Conservation (phyloP, 2,113 vertebrate species). For the Apteryx mantelli region DNA sequence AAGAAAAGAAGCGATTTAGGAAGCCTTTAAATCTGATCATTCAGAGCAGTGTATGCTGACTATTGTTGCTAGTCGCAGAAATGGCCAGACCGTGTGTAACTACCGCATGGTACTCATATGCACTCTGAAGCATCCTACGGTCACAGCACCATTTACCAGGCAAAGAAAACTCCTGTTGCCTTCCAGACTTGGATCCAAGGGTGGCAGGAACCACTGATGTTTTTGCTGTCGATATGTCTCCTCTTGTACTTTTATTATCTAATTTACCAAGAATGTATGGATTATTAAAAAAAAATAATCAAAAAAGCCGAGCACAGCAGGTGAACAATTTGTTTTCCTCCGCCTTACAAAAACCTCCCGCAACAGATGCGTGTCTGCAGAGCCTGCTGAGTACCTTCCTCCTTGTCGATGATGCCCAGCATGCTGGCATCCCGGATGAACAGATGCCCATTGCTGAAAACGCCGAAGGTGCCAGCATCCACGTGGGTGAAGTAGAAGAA, state of each 20-base stretch:
- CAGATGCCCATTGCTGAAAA: slow-evolving; percentile 82
- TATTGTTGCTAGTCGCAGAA: not conserved
- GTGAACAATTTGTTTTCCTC: not conserved
- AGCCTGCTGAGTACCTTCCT: slow-evolving; percentile 81
- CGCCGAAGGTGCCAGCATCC: slow-evolving; percentile 81
- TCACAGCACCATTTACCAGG: not conserved
- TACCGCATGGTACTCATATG: accelerated
- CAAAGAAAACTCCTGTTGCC: accelerated
- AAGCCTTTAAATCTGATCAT: not conserved
- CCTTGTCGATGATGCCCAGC: slow-evolving; percentile 85
- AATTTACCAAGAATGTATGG: not conserved
- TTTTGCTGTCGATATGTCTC: not conserved
- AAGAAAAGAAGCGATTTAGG: not conserved
- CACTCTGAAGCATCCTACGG: not conserved
- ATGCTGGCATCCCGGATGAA: slow-evolving; percentile 85
- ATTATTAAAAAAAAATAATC: not conserved
- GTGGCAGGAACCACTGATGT: not conserved
- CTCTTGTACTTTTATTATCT: not conserved
- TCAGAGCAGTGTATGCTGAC: accelerated
- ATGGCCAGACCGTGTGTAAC: accelerated
- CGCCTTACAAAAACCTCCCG: not conserved
- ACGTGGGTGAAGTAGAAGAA: slow-evolving; percentile 84
- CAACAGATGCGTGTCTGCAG: slow-evolving; percentile 14
- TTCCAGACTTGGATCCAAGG: not conserved
- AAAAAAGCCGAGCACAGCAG: not conserved